phyloP scores from a whole-genome alignment of 2,113 vertebrate genomes.

The Strigops habroptila region DNA sequence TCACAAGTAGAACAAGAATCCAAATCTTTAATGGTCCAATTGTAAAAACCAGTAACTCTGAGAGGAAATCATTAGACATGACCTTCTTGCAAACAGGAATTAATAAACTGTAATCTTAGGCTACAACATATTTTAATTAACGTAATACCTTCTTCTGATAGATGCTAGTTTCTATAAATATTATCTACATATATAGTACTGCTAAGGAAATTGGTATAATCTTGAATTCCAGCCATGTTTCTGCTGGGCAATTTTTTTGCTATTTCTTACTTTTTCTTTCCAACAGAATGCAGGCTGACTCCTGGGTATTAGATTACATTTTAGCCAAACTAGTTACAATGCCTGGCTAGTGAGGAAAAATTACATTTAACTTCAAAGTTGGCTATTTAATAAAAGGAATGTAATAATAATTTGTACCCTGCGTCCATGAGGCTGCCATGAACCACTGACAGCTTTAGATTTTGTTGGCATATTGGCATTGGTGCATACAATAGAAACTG shows the following conservation, averaged over 20 bases:
- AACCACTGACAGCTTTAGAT: not conserved
- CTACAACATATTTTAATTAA: constrained; percentile 32
- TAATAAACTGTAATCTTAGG: constrained; percentile 1
- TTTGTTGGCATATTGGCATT: not conserved
- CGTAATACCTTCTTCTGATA: not conserved
- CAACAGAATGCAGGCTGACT: not conserved
- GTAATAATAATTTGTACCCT: not conserved
- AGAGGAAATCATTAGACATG: constrained; percentile 18
- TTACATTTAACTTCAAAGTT: not conserved
- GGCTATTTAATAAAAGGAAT: not conserved
- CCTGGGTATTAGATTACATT: not conserved
- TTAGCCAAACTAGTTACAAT: not conserved
- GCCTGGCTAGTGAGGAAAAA: not conserved
- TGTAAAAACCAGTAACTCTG: not conserved
- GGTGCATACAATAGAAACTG: not conserved
- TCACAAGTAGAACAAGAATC: not conserved
- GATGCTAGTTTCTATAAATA: constrained; percentile 29
- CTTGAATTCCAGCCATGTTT: not conserved
- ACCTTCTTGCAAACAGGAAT: constrained; percentile 32
- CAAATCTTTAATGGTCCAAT: not conserved
- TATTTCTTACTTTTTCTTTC: not conserved
- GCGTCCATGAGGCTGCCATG: not conserved
- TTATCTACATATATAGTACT: not conserved
- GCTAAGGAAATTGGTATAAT: not conserved
- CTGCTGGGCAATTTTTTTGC: not conserved